A percentile compares a stretch with the other conserved stretches of the same genome.
Evolutionary conservation across 2,888 invertebrate species (phyloP).

Genomic region (Lissonota sp.): DNA sequence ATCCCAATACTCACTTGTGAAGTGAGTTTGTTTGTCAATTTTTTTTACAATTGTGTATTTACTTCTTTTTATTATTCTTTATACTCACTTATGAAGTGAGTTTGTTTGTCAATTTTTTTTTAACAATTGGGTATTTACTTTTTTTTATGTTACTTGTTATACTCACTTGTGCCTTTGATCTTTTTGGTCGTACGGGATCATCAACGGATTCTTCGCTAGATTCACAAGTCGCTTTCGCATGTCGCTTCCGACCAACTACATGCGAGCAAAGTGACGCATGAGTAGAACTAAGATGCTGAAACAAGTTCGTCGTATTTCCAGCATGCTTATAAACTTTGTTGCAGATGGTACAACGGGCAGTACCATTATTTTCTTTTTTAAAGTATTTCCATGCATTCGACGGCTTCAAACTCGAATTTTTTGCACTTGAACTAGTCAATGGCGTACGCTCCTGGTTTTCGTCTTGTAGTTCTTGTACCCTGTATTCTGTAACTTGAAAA

Average conservation of each 20-base stretch:
- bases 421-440: too few species aligned
- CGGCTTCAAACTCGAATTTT: not conserved
- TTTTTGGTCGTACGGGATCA: not conserved
- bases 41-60: too few species aligned
- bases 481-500: not conserved
- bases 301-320: constrained; percentile 50
- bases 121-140: too few species aligned
- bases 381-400: constrained; percentile 27
- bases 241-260: not conserved
- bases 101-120: not conserved
- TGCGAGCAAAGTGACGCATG: constrained; percentile 34
- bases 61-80: too few species aligned
- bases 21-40: not conserved
- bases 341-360: constrained; percentile 39
- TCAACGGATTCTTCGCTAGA: constrained; percentile 22
- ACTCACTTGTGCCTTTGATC: too few species aligned
- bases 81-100: too few species aligned
- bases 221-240: not conserved
- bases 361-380: constrained; percentile 13
- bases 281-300: constrained; percentile 31
- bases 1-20: too few species aligned
- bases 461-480: too few species aligned
- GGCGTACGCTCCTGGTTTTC: too few species aligned
- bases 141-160: too few species aligned
- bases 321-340: constrained; percentile 34